Conservation (phyloP, 2,797 vertebrate species). For the Etheostoma perlongum region DNA sequence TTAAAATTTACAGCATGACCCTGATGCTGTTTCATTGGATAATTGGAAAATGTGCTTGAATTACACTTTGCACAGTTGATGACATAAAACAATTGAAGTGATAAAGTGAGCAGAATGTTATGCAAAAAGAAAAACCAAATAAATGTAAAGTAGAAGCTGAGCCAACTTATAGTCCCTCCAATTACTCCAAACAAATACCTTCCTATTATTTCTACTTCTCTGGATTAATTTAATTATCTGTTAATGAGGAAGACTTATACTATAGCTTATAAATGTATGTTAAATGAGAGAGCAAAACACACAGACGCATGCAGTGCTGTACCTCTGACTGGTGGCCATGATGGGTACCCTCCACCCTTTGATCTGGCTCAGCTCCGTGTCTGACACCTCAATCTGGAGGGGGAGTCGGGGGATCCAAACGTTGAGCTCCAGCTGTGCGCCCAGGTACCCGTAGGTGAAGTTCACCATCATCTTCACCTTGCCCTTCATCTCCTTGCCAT, state of each 20-base stretch:
- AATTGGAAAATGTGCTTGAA: conserved; percentile 1
- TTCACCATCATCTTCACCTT: conserved; percentile 88
- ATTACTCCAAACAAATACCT: not conserved
- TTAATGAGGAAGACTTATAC: not conserved
- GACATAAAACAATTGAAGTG: conserved; percentile 7
- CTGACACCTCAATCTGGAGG: conserved; percentile 93
- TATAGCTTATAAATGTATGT: not conserved
- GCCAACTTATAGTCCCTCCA: not conserved
- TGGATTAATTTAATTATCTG: not conserved
- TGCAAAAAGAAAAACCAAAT: not conserved
- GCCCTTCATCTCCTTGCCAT: conserved; percentile 95
- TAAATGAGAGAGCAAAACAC: not conserved
- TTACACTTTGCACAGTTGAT: not conserved
- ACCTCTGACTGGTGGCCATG: conserved; percentile 89
- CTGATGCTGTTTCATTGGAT: not conserved
- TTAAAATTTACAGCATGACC: not conserved
- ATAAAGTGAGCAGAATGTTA: conserved; percentile 2
- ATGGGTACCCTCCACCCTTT: conserved; percentile 94
- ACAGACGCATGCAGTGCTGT: conserved; percentile 18
- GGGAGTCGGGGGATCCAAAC: conserved; percentile 94
- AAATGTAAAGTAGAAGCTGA: conserved; percentile 9
- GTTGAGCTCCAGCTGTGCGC: conserved; percentile 88
- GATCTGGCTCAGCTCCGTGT: conserved; percentile 94
- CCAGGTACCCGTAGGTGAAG: conserved; percentile 94
- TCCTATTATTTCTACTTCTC: too few relatives aligned